Conservation (phyloP, 30 jellyfish, hydroid and myxozoan species). For the Chrysaora quinquecirrha region DNA sequence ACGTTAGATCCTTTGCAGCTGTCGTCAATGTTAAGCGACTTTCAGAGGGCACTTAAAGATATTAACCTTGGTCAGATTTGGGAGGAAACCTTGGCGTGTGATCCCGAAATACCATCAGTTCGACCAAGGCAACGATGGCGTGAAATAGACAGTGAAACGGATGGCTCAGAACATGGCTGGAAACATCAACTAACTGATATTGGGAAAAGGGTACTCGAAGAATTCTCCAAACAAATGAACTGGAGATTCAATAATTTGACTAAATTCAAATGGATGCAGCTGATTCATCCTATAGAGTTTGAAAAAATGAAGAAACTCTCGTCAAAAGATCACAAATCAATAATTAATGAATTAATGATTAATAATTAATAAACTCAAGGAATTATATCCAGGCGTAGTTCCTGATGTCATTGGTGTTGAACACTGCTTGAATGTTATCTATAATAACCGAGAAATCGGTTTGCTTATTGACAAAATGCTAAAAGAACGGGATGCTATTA, state of each 20-base stretch:
- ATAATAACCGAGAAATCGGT: too few relatives aligned
- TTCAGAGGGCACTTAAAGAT: background rate
- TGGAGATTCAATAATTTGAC: too few relatives aligned
- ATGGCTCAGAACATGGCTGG: conserved; percentile 6
- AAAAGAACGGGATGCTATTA: too few relatives aligned
- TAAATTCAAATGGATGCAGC: background rate
- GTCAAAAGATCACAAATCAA: too few relatives aligned
- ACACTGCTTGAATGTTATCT: too few relatives aligned
- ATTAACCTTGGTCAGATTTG: background rate
- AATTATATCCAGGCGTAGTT: too few relatives aligned
- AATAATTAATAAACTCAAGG: too few relatives aligned
- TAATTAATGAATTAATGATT: too few relatives aligned
- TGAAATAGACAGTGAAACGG: conserved; percentile 1
- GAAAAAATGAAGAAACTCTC: background rate
- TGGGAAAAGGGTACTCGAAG: conserved; percentile 1
- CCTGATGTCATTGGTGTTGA: too few relatives aligned
- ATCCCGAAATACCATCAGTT: background rate
- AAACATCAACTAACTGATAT: background rate
- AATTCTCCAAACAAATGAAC: background rate
- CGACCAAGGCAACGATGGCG: background rate
- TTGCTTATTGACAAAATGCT: too few relatives aligned
- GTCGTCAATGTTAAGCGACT: background rate
- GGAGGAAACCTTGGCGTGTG: background rate
- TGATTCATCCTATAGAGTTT: conserved; percentile 1
- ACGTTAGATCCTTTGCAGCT: conserved; percentile 3